phyloP scores from a whole-genome alignment of 2,113 vertebrate species.

The Hoplias malabaricus region DNA sequence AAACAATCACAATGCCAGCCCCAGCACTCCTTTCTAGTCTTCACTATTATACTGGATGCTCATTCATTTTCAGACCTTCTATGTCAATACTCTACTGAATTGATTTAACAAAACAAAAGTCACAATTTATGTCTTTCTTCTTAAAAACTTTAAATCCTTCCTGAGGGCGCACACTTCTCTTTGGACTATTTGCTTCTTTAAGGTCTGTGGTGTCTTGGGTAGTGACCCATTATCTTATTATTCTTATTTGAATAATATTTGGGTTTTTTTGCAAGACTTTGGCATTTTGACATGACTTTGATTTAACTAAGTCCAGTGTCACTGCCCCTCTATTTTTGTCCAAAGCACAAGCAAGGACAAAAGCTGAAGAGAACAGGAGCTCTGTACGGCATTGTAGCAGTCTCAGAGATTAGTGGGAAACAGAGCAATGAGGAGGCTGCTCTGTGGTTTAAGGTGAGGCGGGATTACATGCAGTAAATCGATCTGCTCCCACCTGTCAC shows the following conservation, averaged over 20 bases:
- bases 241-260: no score
- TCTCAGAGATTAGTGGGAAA: slow-evolving; percentile 47
- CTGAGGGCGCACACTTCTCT: no score
- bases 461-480: slow-evolving; percentile 57
- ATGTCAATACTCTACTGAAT: background rate
- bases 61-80: background rate
- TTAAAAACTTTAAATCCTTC: no score
- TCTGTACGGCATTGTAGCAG: slow-evolving; percentile 22
- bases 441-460: slow-evolving; percentile 49
- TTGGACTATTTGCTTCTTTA: no score
- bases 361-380: slow-evolving; percentile 25
- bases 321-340: slow-evolving; percentile 2
- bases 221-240: no score
- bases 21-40: background rate
- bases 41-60: background rate
- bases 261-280: no score
- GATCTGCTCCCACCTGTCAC: slow-evolving; percentile 51
- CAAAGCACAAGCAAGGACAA: slow-evolving; percentile 32
- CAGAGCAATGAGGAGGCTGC: slow-evolving; percentile 45
- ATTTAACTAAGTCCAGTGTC: background rate
- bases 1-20: background rate
- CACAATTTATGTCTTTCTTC: no score
- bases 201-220: no score
- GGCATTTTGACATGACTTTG: no score
- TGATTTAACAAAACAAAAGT: no score